Evolutionary conservation across 2,888 invertebrate species (phyloP), one percentile per base, ranked within the genome.

Genomic region (Nemapogon koenigi): DNA sequence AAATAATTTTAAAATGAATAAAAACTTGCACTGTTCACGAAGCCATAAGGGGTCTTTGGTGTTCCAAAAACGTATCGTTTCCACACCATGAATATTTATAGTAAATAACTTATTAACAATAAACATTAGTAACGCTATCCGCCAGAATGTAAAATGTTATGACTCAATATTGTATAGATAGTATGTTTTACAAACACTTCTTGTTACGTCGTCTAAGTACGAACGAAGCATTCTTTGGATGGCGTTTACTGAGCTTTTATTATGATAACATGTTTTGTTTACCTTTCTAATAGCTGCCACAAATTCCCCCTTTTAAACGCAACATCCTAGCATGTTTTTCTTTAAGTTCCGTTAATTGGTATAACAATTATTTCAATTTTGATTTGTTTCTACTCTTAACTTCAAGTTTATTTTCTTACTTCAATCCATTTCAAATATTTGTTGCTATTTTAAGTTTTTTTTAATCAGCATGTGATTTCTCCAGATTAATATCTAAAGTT

Each of bases 1-100:
- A n/a, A n/a, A n/a, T n/a, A n/a, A n/a, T n/a, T n/a, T n/a, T n/a
- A n/a, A n/a, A n/a, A n/a, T n/a, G n/a, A n/a, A 52, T 54, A 64
- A 65, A 72, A 70, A 63, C 73, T 75, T 76, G 72, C 69, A 75
- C 67, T 56, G 65, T 71, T 63, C 78, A 66, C 59, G 59, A 71
- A 71, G 78, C 78, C 78, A 75, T 59, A 50, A 73, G 78, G 78
- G 78, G 78, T 78, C 76, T 78, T 76, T 68, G 62, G 62, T 64
- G 59, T 51, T 58, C 63, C 66, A 65, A 67, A 72, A 73, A 70
- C 59, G 78, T 78, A 78, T 78, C 78, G 78, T 75, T 56, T 71
- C 78, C 70, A 76, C 15, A n/a, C n/a, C n/a, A n/a, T n/a, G n/a
- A n/a, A n/a, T n/a, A n/a, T n/a, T n/a, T n/a, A n/a, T n/a, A n/a